These are phyloP conservation scores for Stomatorhinus ivindoensis DNA, from an alignment of 2,113 vertebrate species.

Conservation along the genomic window DNA sequence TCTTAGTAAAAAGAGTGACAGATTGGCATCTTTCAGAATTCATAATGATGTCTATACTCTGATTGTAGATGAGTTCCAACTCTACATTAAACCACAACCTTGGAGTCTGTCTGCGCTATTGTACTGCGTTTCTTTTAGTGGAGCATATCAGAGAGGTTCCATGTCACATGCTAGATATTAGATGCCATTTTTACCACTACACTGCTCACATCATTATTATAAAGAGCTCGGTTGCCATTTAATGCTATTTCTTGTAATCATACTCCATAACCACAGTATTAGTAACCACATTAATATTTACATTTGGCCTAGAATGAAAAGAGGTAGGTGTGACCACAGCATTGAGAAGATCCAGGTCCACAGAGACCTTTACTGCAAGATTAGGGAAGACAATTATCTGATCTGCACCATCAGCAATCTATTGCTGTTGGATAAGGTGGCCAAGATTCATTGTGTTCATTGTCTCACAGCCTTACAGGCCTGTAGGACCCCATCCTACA, in stretches of 20 bases:
- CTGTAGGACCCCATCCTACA: background rate
- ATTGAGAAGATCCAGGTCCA: background rate
- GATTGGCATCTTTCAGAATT: background rate
- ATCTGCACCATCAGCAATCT: background rate
- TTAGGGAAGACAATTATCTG: constrained; percentile 14
- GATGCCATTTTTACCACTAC: background rate
- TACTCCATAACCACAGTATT: background rate
- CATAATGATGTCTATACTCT: background rate
- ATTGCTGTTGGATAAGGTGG: background rate
- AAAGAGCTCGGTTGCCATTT: background rate
- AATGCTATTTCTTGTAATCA: background rate
- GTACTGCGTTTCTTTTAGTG: background rate
- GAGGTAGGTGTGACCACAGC: background rate
- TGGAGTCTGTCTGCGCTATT: background rate
- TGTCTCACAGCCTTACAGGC: background rate
- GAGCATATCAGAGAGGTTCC: background rate
- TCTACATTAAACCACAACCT: background rate
- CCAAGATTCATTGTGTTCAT: background rate
- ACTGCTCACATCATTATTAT: background rate
- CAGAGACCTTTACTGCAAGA: background rate
- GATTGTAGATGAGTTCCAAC: background rate
- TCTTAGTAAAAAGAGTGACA: background rate
- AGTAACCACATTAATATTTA: background rate
- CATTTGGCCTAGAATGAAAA: background rate
- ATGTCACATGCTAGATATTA: background rate